These are phyloP conservation scores for Trissolcus brochymenae DNA, from an alignment of 2,888 invertebrate species.

Conservation along the genomic window DNA sequence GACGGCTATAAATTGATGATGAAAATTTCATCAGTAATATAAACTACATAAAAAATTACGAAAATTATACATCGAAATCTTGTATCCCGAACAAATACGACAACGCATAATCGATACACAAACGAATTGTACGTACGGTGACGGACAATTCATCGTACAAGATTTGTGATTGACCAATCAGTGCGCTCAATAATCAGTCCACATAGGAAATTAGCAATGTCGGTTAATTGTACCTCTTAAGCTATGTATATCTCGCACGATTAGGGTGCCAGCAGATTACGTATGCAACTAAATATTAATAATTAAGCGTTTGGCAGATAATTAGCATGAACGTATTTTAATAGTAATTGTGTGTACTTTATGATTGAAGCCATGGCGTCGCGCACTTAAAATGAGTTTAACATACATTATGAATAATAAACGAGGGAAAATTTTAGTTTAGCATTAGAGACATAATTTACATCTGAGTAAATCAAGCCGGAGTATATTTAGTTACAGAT, in stretches of 20 bases:
- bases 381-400: slow-evolving; percentile 9
- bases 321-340: slow-evolving; percentile 17
- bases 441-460: slow-evolving; percentile 9
- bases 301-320: slow-evolving; percentile 27
- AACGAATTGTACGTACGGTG: slow-evolving; percentile 4
- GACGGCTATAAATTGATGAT: too few relatives aligned
- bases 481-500: slow-evolving; percentile 39
- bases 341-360: slow-evolving; percentile 10
- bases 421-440: slow-evolving; percentile 8
- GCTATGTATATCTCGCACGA: slow-evolving; percentile 1
- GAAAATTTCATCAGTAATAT: too few relatives aligned
- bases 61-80: too few relatives aligned
- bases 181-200: slow-evolving; percentile 6
- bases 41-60: too few relatives aligned
- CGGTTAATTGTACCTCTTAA: slow-evolving; percentile 10
- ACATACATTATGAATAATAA: slow-evolving; percentile 25
- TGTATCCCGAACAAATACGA: too few relatives aligned
- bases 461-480: slow-evolving; percentile 17
- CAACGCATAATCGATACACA: too few relatives aligned
- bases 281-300: slow-evolving; percentile 13
- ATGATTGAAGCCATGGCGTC: neutral
- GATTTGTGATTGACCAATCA: slow-evolving; percentile 24
- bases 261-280: slow-evolving; percentile 7
- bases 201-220: slow-evolving; percentile 4
- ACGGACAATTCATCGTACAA: neutral